Evolutionary conservation across 1,140 invertebrate genomes (phyloP).

Genomic region (Hylyphantes graminicola): DNA sequence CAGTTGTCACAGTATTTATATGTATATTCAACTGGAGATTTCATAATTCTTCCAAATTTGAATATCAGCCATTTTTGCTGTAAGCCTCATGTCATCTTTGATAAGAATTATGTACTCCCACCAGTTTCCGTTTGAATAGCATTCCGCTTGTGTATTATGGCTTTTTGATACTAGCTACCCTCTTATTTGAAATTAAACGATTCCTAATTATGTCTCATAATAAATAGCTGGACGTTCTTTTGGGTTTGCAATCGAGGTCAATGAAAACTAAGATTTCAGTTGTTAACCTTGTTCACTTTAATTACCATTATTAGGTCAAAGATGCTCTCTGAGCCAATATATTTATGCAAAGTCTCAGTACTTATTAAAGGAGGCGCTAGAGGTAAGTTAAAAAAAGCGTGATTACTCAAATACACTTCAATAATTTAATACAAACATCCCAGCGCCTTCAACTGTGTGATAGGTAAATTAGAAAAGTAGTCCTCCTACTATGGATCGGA

Average conservation of each 20-base stretch:
- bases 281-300: conserved; percentile 59
- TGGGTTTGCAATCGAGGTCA: neutral
- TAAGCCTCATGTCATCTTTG: conserved; percentile 36
- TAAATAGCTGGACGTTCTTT: too few relatives aligned
- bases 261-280: conserved; percentile 1
- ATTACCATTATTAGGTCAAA: conserved; percentile 46
- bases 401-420: conserved; percentile 11
- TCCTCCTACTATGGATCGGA: conserved; percentile 28
- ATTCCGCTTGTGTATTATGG: neutral
- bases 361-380: conserved; percentile 51
- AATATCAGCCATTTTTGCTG: conserved; percentile 33
- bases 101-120: conserved; percentile 14
- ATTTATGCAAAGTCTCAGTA: conserved; percentile 56
- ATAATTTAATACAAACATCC: conserved; percentile 41
- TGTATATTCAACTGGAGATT: conserved; percentile 22
- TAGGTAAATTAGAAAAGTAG: conserved; percentile 53
- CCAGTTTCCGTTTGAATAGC: conserved; percentile 3
- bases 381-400: conserved; percentile 46
- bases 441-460: conserved; percentile 59
- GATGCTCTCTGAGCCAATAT: conserved; percentile 49
- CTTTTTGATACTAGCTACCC: conserved; percentile 5
- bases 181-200: neutral
- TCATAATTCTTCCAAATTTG: conserved; percentile 35
- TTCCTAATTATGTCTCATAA: too few relatives aligned
- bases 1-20: conserved; percentile 36